Evolutionary conservation across 1,140 invertebrate species (phyloP), one percentile per base, ranked within the genome.

Genomic region (Argopecten irradians): DNA sequence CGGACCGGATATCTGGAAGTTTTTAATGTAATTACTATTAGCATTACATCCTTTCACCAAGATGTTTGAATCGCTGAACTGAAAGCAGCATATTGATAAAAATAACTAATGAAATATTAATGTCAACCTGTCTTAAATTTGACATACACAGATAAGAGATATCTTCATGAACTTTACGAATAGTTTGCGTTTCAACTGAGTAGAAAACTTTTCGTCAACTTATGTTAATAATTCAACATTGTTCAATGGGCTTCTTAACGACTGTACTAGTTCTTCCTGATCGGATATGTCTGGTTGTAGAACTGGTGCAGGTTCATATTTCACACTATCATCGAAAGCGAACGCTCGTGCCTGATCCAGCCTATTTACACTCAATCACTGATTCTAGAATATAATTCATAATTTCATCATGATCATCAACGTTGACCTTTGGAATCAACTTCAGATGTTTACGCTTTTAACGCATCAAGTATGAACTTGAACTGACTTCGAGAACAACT

Each of bases 201-300:
- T 3, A 5, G 2, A 46, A 8, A 39, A 8, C 13, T 71, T 71
- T n/a, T 71, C 5, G n/a, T 71, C 55, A 71, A 3, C 9, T 0
- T 71, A 28, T n/a, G n/a, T n/a, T 28, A 71, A 55, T n/a, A 71
- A n/a, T 71, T 71, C 55, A 71, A 71, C 55, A 71, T n/a, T 71
- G 55, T 71, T 71, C 55, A 71, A 71, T 71, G 22, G 28, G n/a
- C 28, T n/a, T 71, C 13, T 71, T 22, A 28, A n/a, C 22, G 22
- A 22, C 28, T 3, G n/a, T 71, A 28, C n/a, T 11, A 71, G 55
- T n/a, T 71, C 55, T 71, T 71, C 55, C 55, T 28, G 22, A 71
- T 71, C n/a, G n/a, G n/a, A 5, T 71, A 16, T 19, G 22, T 19
- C 43, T 16, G 43, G 43, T 19, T 46, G 43, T 46, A 46, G 9